phyloP scores from a whole-genome alignment of 2,888 invertebrate genomes.

The Dyspetes luteomarginatus region DNA sequence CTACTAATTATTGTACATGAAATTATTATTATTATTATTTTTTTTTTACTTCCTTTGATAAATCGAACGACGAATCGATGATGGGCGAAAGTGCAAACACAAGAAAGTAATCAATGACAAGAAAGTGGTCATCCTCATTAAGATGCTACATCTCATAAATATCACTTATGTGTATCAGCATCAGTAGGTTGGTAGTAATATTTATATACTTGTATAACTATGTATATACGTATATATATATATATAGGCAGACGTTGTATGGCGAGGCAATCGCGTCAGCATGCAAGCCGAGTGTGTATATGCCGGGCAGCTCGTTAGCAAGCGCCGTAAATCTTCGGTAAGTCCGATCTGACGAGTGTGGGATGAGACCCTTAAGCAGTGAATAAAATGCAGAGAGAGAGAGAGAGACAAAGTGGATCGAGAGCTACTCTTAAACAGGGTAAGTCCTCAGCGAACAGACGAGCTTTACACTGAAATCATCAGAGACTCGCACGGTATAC shows the following conservation, averaged over 20 bases:
- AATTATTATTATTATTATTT: background rate
- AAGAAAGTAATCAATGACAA: slow-evolving; percentile 29
- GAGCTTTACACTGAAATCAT: slow-evolving; percentile 48
- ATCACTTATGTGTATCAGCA: slow-evolving; percentile 76
- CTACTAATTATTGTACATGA: no score
- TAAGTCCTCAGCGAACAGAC: slow-evolving; percentile 20
- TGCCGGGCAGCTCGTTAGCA: slow-evolving; percentile 74
- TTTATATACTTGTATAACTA: background rate
- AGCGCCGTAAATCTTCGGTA: slow-evolving; percentile 72
- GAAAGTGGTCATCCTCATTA: slow-evolving; percentile 75
- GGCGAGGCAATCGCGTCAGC: slow-evolving; percentile 60
- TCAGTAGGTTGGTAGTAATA: slow-evolving; percentile 59
- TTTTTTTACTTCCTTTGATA: slow-evolving; percentile 5
- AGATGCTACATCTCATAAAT: slow-evolving; percentile 74
- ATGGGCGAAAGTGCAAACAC: slow-evolving; percentile 39
- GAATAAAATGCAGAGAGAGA: slow-evolving; percentile 63
- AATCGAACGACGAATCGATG: slow-evolving; percentile 22
- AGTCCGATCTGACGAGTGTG: slow-evolving; percentile 71
- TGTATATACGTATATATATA: background rate
- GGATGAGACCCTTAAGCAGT: slow-evolving; percentile 71
- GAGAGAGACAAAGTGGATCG: slow-evolving; percentile 57
- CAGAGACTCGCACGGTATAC: slow-evolving; percentile 20
- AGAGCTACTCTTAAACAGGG: slow-evolving; percentile 39
- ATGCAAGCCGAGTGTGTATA: slow-evolving; percentile 63
- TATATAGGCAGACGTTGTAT: background rate